These are phyloP conservation scores for Ernsta delagoae DNA, from an alignment of 2,888 invertebrate species.

Conservation along the genomic window DNA sequence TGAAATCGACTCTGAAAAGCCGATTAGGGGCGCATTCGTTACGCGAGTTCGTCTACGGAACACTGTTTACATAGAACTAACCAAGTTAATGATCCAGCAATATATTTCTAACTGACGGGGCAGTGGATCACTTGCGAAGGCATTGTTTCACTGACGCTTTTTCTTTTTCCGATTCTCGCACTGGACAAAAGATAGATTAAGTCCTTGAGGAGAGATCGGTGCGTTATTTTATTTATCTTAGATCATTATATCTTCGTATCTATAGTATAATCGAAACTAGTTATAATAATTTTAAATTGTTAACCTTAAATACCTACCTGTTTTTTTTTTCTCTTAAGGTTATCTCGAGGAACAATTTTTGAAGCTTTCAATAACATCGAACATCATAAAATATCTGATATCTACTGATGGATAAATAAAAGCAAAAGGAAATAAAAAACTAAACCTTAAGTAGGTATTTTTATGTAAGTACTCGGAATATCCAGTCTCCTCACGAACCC, in stretches of 20 bases:
- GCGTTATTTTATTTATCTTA: too few species aligned
- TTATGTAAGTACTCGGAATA: background rate
- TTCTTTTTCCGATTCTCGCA: background rate
- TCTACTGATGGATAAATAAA: background rate
- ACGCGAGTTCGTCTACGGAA: background rate
- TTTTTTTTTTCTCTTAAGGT: too few species aligned
- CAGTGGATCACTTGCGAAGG: background rate
- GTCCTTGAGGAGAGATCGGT: background rate
- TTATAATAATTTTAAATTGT: too few species aligned
- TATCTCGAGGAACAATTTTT: too few species aligned
- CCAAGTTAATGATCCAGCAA: conserved; percentile 1
- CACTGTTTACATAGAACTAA: conserved; percentile 3
- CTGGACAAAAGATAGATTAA: background rate
- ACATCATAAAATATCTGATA: too few species aligned
- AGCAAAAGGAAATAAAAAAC: background rate
- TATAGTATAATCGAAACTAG: too few species aligned
- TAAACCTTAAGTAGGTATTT: background rate
- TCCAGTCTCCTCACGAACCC: background rate
- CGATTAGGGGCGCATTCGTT: conserved; percentile 25
- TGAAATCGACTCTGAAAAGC: conserved; percentile 20
- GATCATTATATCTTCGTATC: too few species aligned
- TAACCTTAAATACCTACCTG: too few species aligned
- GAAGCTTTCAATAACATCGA: too few species aligned
- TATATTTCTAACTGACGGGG: background rate
- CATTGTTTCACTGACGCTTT: background rate